Evolutionary conservation across 2,113 vertebrate species (phyloP).

Genomic region (Probosciger aterrimus): DNA sequence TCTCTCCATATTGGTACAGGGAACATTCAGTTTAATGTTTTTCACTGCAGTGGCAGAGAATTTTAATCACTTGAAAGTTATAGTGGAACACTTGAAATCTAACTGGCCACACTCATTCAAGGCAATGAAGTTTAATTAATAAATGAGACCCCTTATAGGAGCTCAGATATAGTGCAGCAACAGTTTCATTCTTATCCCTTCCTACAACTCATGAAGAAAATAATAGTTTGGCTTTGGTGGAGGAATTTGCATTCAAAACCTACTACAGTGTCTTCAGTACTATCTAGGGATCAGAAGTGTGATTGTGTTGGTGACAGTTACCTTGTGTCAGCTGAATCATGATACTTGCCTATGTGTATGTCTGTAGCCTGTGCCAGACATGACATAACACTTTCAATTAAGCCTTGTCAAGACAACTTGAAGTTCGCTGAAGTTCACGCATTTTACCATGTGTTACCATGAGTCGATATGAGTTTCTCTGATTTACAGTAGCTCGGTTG

Average conservation of each 20-base stretch:
- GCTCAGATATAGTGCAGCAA: neutral
- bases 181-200: neutral
- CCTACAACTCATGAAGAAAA: neutral
- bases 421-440: neutral
- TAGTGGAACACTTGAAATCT: neutral
- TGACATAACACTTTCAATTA: neutral
- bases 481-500: neutral
- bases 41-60: neutral
- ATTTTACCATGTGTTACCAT: neutral
- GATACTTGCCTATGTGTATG: accelerated
- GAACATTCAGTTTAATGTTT: slow-evolving; percentile 25
- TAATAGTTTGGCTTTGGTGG: neutral
- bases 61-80: neutral
- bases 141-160: neutral
- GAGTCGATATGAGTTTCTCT: neutral
- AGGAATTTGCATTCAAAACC: neutral
- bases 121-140: neutral
- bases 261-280: neutral
- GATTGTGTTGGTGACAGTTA: neutral
- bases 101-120: neutral
- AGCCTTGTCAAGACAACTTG: neutral
- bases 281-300: neutral
- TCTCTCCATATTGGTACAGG: slow-evolving; percentile 24
- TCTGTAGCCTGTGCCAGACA: neutral
- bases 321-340: neutral